These are phyloP conservation scores for Drosophila orena DNA, from an alignment of 1,140 invertebrate genomes.

Conservation along the genomic window DNA sequence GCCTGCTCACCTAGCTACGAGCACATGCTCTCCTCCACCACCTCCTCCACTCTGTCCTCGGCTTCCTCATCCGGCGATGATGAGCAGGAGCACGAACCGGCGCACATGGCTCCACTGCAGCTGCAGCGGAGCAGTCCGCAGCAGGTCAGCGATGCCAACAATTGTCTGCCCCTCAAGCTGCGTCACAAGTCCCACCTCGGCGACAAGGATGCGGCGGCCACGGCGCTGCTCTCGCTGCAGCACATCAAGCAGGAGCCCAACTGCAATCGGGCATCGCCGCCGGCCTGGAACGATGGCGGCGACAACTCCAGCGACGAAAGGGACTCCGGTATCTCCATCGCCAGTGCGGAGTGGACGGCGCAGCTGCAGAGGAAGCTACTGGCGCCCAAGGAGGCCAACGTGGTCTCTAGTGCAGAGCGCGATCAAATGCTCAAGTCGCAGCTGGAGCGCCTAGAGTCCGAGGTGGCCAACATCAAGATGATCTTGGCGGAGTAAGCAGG, in stretches of 20 bases:
- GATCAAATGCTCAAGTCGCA: conserved; percentile 90
- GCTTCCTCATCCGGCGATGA: conserved; percentile 86
- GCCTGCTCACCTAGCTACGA: conserved; percentile 79
- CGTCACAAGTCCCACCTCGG: conserved; percentile 96
- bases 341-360: conserved; percentile 88
- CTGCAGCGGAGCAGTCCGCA: conserved; percentile 32
- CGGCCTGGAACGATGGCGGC: conserved; percentile 91
- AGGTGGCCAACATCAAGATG: conserved; percentile 95
- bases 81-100: conserved; percentile 74
- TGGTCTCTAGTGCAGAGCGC: conserved; percentile 85
- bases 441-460: conserved; percentile 94
- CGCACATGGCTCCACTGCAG: conserved; percentile 39
- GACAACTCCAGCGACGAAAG: conserved; percentile 94
- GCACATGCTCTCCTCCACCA: conserved; percentile 75
- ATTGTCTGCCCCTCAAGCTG: conserved; percentile 93
- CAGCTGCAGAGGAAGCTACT: conserved; percentile 76
- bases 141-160: conserved; percentile 84
- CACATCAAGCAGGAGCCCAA: conserved; percentile 93
- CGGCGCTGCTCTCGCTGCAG: conserved; percentile 90
- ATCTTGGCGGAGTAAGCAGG: conserved; percentile 81
- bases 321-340: conserved; percentile 94
- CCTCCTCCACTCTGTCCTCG: conserved; percentile 44
- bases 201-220: conserved; percentile 94
- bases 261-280: conserved; percentile 87
- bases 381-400: conserved; percentile 47